Evolutionary conservation across 2,888 invertebrate genomes (phyloP).

Genomic region (Iselma pallidipennis): DNA sequence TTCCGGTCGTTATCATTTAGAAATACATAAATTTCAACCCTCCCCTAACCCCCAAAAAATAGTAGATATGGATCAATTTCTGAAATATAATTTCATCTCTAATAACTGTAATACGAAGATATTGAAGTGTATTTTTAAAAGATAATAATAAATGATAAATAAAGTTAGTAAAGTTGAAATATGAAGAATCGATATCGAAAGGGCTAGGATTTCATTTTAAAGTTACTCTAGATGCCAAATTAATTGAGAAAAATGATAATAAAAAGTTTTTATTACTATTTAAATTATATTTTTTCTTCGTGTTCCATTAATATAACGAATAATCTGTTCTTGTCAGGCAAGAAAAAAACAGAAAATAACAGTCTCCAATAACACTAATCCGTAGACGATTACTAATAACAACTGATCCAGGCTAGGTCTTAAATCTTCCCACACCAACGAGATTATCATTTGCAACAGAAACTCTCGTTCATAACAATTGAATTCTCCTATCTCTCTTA

Average conservation of each 20-base stretch:
- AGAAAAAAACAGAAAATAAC: constrained; percentile 33
- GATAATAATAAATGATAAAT: not conserved
- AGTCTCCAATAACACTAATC: constrained; percentile 40
- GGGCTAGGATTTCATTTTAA: not conserved
- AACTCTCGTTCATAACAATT: not conserved
- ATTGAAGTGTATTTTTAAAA: not conserved
- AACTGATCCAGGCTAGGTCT: constrained; percentile 36
- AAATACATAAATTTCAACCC: not conserved
- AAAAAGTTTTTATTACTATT: not conserved
- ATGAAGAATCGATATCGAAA: not conserved
- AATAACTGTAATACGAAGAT: not conserved
- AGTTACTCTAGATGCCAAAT: not conserved
- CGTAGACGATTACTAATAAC: constrained; percentile 39
- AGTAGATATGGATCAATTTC: constrained; percentile 3
- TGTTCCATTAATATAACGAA: constrained; percentile 38
- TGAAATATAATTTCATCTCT: not conserved
- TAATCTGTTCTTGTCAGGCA: constrained; percentile 36
- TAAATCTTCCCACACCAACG: constrained; percentile 32
- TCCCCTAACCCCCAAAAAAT: too few species aligned
- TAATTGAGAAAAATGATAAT: not conserved
- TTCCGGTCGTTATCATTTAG: not conserved
- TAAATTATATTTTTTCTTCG: not conserved
- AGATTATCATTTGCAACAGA: constrained; percentile 23
- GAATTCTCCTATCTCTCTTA: not conserved
- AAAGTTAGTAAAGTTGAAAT: not conserved